Evolutionary conservation across 1,140 invertebrate genomes (phyloP).

Genomic region (Sesamia nonagrioides): DNA sequence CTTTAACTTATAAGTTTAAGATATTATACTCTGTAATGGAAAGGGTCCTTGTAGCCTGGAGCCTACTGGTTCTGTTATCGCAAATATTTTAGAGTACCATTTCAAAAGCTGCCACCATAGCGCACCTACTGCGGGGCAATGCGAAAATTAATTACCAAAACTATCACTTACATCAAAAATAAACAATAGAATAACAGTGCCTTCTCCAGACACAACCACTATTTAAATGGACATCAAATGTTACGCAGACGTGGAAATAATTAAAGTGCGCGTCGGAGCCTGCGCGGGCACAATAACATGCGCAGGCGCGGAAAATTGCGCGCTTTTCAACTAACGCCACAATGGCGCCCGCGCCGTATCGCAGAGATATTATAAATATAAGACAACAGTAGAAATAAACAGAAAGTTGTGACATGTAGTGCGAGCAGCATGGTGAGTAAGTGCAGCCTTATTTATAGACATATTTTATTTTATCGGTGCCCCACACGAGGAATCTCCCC

Average conservation of each 20-base stretch:
- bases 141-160: background rate
- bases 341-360: conserved; percentile 10
- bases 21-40: too few species aligned
- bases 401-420: conserved; percentile 39
- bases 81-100: too few species aligned
- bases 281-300: conserved; percentile 6
- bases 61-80: too few species aligned
- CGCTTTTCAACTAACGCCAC: conserved; percentile 39
- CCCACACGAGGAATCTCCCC: too few species aligned
- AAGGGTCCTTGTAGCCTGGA: too few species aligned
- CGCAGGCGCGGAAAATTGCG: conserved; percentile 50
- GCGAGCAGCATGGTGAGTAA: conserved; percentile 44
- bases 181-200: background rate
- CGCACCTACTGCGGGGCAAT: background rate
- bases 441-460: background rate
- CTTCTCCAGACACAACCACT: background rate
- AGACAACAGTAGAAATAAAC: conserved; percentile 7
- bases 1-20: too few species aligned
- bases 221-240: conserved; percentile 37
- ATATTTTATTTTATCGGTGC: background rate
- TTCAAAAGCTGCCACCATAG: too few species aligned
- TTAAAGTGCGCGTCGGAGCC: conserved; percentile 39
- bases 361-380: conserved; percentile 42
- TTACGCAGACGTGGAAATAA: conserved; percentile 54
- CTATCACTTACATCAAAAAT: background rate